Conservation (phyloP, 2,113 vertebrate genomes). For the Thermophis baileyi region DNA sequence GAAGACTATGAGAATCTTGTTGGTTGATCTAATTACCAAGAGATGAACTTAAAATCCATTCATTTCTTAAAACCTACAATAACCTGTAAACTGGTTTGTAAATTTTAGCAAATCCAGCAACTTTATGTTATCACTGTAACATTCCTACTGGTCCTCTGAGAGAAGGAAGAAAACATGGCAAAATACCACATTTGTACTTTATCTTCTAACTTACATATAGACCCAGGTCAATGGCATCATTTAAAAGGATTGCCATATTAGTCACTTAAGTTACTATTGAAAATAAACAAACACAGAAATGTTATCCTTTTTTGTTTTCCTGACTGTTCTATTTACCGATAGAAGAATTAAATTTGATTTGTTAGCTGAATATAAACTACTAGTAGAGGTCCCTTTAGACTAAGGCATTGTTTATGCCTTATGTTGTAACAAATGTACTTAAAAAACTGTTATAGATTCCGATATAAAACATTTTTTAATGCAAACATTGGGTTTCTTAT, state of each 20-base stretch:
- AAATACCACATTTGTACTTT: neutral
- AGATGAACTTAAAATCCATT: too few species aligned
- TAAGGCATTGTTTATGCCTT: neutral
- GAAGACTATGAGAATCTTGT: too few species aligned
- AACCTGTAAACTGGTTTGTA: too few species aligned
- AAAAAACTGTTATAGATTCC: neutral
- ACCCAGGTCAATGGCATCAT: neutral
- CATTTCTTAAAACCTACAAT: too few species aligned
- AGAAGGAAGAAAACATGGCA: too few species aligned
- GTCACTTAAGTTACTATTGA: neutral
- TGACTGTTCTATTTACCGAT: neutral
- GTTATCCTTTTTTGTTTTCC: neutral
- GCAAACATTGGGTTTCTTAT: neutral
- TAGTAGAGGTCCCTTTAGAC: neutral
- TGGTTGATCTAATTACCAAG: too few species aligned
- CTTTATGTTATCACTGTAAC: too few species aligned
- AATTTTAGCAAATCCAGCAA: too few species aligned
- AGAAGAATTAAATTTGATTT: neutral
- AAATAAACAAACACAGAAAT: neutral
- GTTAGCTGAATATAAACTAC: neutral
- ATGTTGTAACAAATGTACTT: neutral
- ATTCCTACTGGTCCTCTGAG: too few species aligned
- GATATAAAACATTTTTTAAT: conserved; percentile 4
- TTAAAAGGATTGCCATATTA: neutral
- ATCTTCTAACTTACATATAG: neutral